phyloP scores from a whole-genome alignment of 2,797 vertebrate genomes.

The Syndactyla subalaris region DNA sequence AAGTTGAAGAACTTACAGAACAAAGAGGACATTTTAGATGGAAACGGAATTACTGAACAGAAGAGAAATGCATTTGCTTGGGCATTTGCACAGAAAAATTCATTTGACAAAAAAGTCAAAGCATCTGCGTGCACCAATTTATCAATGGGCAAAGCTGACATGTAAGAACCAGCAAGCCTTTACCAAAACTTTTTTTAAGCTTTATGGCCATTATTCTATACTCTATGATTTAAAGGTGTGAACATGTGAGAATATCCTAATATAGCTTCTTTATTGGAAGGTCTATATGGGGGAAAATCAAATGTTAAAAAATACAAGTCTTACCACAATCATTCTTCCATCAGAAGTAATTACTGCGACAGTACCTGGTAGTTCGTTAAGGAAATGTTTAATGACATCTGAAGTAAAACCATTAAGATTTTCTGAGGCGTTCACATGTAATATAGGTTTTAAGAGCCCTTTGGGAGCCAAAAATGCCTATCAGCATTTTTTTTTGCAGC shows the following conservation, averaged over 20 bases:
- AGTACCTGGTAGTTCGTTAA: constrained; percentile 85
- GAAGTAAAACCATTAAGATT: neutral
- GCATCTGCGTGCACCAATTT: neutral
- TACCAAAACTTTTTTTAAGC: neutral
- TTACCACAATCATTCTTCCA: constrained; percentile 98
- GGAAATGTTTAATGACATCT: constrained; percentile 40
- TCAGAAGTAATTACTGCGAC: constrained; percentile 97
- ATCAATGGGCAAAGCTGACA: neutral
- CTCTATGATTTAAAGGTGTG: neutral
- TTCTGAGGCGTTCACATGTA: rapidly evolving
- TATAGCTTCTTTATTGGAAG: neutral
- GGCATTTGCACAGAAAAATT: neutral
- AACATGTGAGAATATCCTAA: neutral
- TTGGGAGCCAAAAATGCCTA: neutral
- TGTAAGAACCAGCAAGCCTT: neutral
- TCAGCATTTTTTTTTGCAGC: neutral
- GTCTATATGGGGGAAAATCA: neutral
- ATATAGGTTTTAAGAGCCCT: neutral
- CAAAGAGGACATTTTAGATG: neutral
- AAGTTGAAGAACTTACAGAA: neutral
- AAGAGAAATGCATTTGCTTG: neutral
- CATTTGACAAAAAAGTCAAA: neutral
- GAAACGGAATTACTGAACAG: neutral
- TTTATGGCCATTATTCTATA: neutral
- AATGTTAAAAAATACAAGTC: neutral